Conservation (phyloP, 2,888 invertebrate species). For the Crossocerus cetratus region DNA sequence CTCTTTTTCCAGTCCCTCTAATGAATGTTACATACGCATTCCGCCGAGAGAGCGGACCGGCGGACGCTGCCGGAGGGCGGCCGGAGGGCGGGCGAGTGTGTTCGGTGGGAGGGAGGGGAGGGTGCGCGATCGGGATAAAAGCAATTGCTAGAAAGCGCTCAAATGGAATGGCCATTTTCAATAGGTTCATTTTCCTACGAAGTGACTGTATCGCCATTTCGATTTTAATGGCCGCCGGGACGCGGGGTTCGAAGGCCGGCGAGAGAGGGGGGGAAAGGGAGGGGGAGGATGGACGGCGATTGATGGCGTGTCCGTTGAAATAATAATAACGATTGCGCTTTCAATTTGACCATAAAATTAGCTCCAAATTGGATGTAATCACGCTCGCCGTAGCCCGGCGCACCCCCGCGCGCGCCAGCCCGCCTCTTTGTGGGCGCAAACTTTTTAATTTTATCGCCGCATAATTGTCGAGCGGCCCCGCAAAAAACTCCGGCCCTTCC, state of each 20-base stretch:
- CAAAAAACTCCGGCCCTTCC: background rate
- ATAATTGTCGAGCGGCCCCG: background rate
- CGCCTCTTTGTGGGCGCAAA: constrained; percentile 15
- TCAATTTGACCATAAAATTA: constrained; percentile 45
- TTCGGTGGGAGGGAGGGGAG: background rate
- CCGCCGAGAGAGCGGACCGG: background rate
- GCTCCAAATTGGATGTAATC: constrained; percentile 42
- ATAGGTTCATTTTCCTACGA: constrained; percentile 30
- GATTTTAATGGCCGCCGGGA: constrained; percentile 33
- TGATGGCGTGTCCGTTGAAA: constrained; percentile 31
- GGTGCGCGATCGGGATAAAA: constrained; percentile 1
- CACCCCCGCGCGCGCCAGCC: too few relatives aligned
- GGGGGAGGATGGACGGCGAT: constrained; percentile 12
- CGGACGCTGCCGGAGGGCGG: background rate
- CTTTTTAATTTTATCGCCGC: constrained; percentile 6
- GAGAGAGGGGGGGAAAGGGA: too few relatives aligned
- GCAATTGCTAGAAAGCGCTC: constrained; percentile 34
- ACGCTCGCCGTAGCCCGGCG: constrained; percentile 21
- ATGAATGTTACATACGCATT: background rate
- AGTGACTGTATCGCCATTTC: constrained; percentile 31
- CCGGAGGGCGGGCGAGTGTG: background rate
- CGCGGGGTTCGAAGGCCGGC: background rate
- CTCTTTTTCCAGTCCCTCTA: too few relatives aligned
- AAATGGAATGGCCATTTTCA: constrained; percentile 25
- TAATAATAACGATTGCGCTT: constrained; percentile 48